A percentile compares a stretch with the other conserved stretches of the same genome.
Evolutionary conservation across 2,113 vertebrate species (phyloP).

Genomic region (Chiloscyllium plagiosum): DNA sequence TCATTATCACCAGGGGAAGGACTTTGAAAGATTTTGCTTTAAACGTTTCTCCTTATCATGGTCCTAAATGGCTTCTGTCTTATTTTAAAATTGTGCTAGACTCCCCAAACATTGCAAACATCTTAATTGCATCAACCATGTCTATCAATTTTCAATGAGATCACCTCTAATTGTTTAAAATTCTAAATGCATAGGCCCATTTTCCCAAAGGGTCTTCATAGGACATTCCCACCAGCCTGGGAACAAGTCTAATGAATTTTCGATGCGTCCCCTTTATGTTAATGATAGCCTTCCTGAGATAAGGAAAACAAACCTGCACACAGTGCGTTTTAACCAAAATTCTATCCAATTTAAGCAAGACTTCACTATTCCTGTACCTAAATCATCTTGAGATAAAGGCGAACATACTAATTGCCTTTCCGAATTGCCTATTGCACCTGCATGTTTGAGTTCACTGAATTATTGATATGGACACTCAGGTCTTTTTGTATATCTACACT

Average conservation of each 20-base stretch:
- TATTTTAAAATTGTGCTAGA: neutral
- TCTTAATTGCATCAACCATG: neutral
- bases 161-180: neutral
- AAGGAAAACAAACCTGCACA: neutral
- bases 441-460: neutral
- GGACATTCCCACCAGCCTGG: neutral
- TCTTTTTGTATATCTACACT: too few species aligned
- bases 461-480: neutral
- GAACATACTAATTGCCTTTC: neutral
- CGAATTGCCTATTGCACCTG: neutral
- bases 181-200: neutral
- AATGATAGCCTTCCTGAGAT: neutral
- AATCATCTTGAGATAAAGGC: neutral
- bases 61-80: neutral
- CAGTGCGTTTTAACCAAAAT: neutral
- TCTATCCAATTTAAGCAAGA: neutral
- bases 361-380: neutral
- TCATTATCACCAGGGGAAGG: too few species aligned
- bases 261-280: neutral
- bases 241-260: neutral
- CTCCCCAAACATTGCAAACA: neutral
- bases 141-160: neutral
- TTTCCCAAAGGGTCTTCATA: neutral
- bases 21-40: neutral
- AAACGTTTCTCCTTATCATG: neutral